Conservation (phyloP, 2,113 vertebrate genomes). For the Dicentrarchus labrax region DNA sequence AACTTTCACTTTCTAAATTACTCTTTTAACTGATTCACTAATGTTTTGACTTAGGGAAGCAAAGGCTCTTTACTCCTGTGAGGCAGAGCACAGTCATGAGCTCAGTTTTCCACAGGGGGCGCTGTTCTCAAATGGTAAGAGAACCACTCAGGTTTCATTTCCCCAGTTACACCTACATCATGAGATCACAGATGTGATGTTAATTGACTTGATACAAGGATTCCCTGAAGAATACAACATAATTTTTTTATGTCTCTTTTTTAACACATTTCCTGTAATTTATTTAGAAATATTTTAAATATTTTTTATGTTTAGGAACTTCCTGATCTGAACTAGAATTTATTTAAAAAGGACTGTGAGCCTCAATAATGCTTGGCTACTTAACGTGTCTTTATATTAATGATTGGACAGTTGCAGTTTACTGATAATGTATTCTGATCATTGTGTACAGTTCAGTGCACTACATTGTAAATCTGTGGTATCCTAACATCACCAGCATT, state of each 20-base stretch:
- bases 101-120: slow-evolving; percentile 98
- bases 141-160: neutral
- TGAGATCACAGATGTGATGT: too few relatives aligned
- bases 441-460: neutral
- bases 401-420: neutral
- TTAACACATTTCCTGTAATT: neutral
- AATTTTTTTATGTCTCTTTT: neutral
- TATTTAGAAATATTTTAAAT: too few relatives aligned
- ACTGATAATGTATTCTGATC: neutral
- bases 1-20: neutral
- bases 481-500: neutral
- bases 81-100: slow-evolving; percentile 96
- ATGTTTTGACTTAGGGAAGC: slow-evolving; percentile 88
- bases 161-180: neutral
- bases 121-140: slow-evolving; percentile 93
- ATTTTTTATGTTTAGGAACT: neutral
- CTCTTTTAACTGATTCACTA: neutral
- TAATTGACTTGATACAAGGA: too few relatives aligned
- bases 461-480: neutral
- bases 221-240: too few relatives aligned
- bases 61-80: slow-evolving; percentile 96
- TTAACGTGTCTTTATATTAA: neutral
- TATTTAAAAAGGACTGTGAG: neutral
- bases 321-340: neutral
- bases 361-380: neutral